phyloP scores from a whole-genome alignment of 2,797 vertebrate species.

The Hipposideros larvatus region DNA sequence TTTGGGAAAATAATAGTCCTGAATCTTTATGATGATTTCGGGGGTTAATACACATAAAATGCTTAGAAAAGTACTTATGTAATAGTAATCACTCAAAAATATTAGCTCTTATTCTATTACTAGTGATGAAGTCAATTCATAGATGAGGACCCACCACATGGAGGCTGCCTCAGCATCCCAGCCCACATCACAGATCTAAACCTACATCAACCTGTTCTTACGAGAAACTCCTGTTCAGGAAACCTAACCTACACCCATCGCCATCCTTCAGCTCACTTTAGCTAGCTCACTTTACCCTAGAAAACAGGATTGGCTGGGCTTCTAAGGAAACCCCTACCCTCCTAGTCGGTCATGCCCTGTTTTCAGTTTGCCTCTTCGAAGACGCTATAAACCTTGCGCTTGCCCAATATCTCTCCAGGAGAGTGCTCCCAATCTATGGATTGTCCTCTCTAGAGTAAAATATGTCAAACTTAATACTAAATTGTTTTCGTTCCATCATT shows the following conservation, averaged over 20 bases:
- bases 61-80: not conserved
- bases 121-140: not conserved
- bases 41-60: not conserved
- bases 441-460: not conserved
- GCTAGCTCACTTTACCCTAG: not conserved
- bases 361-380: not conserved
- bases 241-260: not conserved
- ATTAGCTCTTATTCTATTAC: not conserved
- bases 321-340: not conserved
- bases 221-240: not conserved
- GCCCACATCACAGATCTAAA: not conserved
- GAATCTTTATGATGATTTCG: not conserved
- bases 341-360: too few species aligned
- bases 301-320: not conserved
- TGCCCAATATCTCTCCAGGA: not conserved
- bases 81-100: not conserved
- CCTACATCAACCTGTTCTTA: not conserved
- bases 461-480: not conserved
- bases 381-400: not conserved
- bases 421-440: too few species aligned
- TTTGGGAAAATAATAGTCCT: not conserved
- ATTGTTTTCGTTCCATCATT: not conserved
- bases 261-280: not conserved
- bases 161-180: not conserved
- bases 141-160: not conserved